These are phyloP conservation scores for Anastatus disparis DNA, from an alignment of 1,140 invertebrate species.

Conservation along the genomic window DNA sequence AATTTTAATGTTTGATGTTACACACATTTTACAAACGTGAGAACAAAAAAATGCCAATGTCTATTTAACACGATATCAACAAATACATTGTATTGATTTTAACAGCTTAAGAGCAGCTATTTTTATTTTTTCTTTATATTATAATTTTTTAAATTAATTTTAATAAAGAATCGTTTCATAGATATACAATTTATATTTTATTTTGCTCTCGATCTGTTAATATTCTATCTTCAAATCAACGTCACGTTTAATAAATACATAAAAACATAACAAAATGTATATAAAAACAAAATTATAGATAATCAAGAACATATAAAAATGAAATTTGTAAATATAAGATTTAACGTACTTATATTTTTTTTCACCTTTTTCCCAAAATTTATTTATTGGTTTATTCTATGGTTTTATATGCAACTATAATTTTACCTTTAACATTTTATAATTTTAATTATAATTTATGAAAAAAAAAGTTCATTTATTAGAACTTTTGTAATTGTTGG, in stretches of 20 bases:
- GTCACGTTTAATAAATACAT: not conserved
- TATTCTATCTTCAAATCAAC: conserved; percentile 7
- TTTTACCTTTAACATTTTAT: no score
- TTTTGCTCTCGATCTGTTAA: conserved; percentile 17
- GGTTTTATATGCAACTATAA: no score
- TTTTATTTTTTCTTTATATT: not conserved
- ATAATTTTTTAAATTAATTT: not conserved
- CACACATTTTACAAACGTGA: conserved; percentile 48
- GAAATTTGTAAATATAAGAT: conserved; percentile 24
- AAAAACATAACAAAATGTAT: not conserved
- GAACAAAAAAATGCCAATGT: conserved; percentile 50
- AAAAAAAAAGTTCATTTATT: no score
- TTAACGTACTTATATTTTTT: conserved; percentile 4
- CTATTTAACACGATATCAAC: no score
- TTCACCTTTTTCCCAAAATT: not conserved
- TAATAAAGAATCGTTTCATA: not conserved
- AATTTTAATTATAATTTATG: no score
- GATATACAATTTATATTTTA: not conserved
- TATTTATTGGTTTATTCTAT: no score
- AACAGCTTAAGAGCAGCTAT: not conserved
- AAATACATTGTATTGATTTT: conserved; percentile 19
- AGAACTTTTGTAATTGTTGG: no score
- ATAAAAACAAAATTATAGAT: no score
- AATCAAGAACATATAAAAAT: not conserved
- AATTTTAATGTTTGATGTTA: conserved; percentile 52